Evolutionary conservation across 2,113 vertebrate genomes (phyloP).

Genomic region (Cebidichthys violaceus): DNA sequence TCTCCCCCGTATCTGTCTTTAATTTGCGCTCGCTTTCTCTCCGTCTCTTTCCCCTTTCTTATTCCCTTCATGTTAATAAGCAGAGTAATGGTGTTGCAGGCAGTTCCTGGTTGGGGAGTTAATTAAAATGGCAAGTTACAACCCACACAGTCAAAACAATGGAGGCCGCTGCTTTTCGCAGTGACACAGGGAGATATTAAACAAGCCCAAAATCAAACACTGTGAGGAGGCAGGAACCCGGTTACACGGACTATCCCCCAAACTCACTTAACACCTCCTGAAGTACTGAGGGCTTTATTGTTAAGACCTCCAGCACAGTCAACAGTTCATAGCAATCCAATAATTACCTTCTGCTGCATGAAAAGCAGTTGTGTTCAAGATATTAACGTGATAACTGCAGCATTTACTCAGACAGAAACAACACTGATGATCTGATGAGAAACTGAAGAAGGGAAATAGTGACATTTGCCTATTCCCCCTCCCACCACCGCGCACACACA

Average conservation of each 20-base stretch:
- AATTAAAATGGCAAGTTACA: constrained; percentile 86
- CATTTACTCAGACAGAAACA: constrained; percentile 37
- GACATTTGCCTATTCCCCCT: constrained; percentile 56
- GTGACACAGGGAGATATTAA: constrained; percentile 79
- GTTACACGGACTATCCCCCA: constrained; percentile 52
- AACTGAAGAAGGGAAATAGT: constrained; percentile 42
- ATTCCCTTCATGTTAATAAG: constrained; percentile 76
- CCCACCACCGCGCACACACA: no score
- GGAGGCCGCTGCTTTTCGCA: constrained; percentile 66
- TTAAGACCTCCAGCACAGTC: constrained; percentile 53
- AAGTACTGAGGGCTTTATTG: constrained; percentile 63
- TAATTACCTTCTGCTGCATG: constrained; percentile 52
- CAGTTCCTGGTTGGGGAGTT: constrained; percentile 80
- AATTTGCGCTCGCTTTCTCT: constrained; percentile 21
- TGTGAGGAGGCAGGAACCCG: constrained; percentile 52
- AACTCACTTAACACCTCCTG: constrained; percentile 42
- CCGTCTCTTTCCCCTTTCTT: constrained; percentile 26
- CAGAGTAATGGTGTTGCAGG: constrained; percentile 69
- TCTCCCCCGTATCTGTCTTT: constrained; percentile 49
- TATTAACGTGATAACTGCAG: constrained; percentile 52
- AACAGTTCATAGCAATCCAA: constrained; percentile 48
- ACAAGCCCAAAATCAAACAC: constrained; percentile 75
- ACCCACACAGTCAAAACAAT: constrained; percentile 83
- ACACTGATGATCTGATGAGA: constrained; percentile 51
- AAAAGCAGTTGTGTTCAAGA: constrained; percentile 45